phyloP scores from a whole-genome alignment of 2,888 invertebrate genomes.

The Amphipoea lucens region DNA sequence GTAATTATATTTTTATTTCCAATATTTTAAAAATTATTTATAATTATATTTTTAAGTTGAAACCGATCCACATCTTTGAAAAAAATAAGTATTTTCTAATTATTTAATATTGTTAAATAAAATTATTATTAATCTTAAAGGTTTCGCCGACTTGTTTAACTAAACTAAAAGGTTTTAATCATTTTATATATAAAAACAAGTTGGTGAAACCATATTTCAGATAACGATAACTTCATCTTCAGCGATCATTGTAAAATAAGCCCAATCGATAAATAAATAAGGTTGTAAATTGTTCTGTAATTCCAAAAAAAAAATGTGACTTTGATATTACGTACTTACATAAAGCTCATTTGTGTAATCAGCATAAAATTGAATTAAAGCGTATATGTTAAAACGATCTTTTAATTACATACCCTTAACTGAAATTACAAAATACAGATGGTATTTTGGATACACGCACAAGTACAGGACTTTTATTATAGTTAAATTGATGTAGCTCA shows the following conservation, averaged over 20 bases:
- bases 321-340: conserved; percentile 83
- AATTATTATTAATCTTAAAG: conserved; percentile 52
- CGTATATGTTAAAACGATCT: conserved; percentile 81
- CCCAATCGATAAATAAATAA: conserved; percentile 80
- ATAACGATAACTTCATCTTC: conserved; percentile 66
- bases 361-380: conserved; percentile 86
- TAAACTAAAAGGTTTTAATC: conserved; percentile 4
- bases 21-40: conserved; percentile 3
- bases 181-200: conserved; percentile 33
- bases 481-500: background rate
- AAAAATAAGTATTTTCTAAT: conserved; percentile 50
- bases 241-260: conserved; percentile 83
- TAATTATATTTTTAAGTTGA: background rate
- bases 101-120: conserved; percentile 57
- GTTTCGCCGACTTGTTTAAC: conserved; percentile 58
- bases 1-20: background rate
- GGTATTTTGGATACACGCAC: background rate
- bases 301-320: conserved; percentile 83
- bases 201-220: conserved; percentile 58
- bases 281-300: conserved; percentile 88
- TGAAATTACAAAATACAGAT: background rate
- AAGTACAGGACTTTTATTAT: background rate
- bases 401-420: conserved; percentile 38
- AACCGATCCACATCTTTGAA: conserved; percentile 45
- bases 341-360: conserved; percentile 88